These are phyloP conservation scores for Brachionus sp. DNA, from an alignment of 1,140 invertebrate species.

Conservation along the genomic window DNA sequence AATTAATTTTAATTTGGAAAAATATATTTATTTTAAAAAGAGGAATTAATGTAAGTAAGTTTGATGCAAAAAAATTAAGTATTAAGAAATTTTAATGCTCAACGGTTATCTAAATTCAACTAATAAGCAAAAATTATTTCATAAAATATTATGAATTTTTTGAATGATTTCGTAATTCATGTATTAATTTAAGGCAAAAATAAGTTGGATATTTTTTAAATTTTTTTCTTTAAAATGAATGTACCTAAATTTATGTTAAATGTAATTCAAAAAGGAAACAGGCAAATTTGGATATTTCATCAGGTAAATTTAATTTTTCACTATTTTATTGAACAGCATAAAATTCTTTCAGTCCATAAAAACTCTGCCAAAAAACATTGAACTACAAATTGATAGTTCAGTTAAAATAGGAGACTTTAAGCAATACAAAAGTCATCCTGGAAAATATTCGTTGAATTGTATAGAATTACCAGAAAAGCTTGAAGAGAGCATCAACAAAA, in stretches of 20 bases:
- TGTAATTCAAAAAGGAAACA: not conserved
- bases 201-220: not conserved
- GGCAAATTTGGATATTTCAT: not conserved
- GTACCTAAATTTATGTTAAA: not conserved
- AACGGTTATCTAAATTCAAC: not conserved
- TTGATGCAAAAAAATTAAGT: too few species aligned
- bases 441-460: not conserved
- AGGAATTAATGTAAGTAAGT: too few species aligned
- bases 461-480: not conserved
- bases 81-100: not conserved
- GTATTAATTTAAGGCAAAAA: slow-evolving; percentile 4
- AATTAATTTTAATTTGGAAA: too few species aligned
- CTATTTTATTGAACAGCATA: not conserved
- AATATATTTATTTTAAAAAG: too few species aligned
- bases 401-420: slow-evolving; percentile 7
- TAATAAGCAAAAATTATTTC: not conserved
- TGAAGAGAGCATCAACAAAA: slow-evolving; percentile 23
- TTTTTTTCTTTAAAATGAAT: slow-evolving; percentile 9
- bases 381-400: not conserved
- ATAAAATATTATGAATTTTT: not conserved
- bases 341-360: not conserved
- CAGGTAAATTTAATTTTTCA: not conserved
- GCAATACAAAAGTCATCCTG: slow-evolving; percentile 23
- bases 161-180: not conserved
- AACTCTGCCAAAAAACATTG: slow-evolving; percentile 5